Percentiles rank a stretch among this genome's conserved stretches.
phyloP scores from a whole-genome alignment of 2,797 vertebrate genomes.

The Spea hammondii region DNA sequence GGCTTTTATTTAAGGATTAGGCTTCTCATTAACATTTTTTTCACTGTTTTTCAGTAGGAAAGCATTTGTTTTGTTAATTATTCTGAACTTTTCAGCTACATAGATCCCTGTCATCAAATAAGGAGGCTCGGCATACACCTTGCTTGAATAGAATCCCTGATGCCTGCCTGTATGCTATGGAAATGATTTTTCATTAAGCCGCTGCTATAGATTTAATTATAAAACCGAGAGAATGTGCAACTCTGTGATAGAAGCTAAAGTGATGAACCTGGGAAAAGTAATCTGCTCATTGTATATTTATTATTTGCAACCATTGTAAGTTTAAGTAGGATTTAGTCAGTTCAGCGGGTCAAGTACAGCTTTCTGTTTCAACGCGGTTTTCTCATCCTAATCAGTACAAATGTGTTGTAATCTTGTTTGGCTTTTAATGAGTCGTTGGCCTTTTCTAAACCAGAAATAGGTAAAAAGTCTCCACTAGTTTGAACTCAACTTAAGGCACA shows the following conservation, averaged over 20 bases:
- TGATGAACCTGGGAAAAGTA: constrained; percentile 29
- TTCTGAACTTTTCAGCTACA: neutral
- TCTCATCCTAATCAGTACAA: constrained; percentile 41
- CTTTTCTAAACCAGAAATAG: constrained; percentile 45
- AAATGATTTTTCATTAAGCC: constrained; percentile 43
- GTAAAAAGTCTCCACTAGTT: constrained; percentile 23
- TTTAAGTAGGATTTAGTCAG: constrained; percentile 32
- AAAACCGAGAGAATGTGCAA: constrained; percentile 47
- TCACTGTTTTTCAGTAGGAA: too few relatives aligned
- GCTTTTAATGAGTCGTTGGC: constrained; percentile 50
- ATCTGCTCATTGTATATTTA: constrained; percentile 40
- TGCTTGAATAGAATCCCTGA: constrained; percentile 9
- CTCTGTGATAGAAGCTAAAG: constrained; percentile 23
- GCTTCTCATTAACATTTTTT: too few relatives aligned
- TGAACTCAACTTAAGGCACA: constrained; percentile 25
- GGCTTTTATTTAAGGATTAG: too few relatives aligned
- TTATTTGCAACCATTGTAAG: constrained; percentile 29
- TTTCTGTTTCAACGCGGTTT: constrained; percentile 44
- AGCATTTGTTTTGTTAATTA: neutral
- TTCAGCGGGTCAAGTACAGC: constrained; percentile 20
- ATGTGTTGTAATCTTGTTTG: constrained; percentile 33
- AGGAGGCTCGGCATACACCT: neutral
- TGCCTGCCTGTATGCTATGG: constrained; percentile 30
- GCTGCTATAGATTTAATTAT: constrained; percentile 48
- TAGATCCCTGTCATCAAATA: neutral